A percentile compares a stretch with the other conserved stretches of the same genome.
These are phyloP conservation scores for Montipora efflorescens DNA, from an alignment of 64 coral and sea anemone genomes.

Conservation along the genomic window DNA sequence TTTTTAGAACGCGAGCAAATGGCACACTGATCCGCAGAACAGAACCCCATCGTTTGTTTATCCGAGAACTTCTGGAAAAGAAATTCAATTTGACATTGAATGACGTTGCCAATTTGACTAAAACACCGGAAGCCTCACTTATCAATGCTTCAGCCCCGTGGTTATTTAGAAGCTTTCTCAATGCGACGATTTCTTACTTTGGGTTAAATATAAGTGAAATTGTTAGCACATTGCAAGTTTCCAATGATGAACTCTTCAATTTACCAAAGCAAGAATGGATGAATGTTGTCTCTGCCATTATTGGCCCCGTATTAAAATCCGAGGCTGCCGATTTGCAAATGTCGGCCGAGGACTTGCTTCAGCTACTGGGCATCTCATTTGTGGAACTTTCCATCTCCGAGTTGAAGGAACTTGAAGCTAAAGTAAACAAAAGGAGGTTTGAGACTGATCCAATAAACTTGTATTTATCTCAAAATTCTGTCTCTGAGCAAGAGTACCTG, in stretches of 20 bases:
- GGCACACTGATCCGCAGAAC: slow-evolving; percentile 32
- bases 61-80: not conserved
- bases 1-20: slow-evolving; percentile 33
- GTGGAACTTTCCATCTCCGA: not conserved
- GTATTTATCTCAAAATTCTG: slow-evolving; percentile 23
- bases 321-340: not conserved
- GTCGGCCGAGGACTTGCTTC: not conserved
- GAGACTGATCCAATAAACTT: slow-evolving; percentile 15
- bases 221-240: slow-evolving; percentile 1
- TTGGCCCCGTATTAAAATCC: not conserved
- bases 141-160: slow-evolving; percentile 8
- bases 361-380: not conserved
- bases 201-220: slow-evolving; percentile 49
- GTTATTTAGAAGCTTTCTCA: slow-evolving; percentile 59
- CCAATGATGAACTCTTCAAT: slow-evolving; percentile 13
- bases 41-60: slow-evolving; percentile 1
- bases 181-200: slow-evolving; percentile 65
- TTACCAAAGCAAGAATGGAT: slow-evolving; percentile 62
- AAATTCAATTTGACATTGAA: slow-evolving; percentile 60
- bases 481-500: slow-evolving; percentile 25
- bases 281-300: slow-evolving; percentile 30
- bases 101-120: slow-evolving; percentile 36
- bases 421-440: slow-evolving; percentile 24
- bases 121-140: slow-evolving; percentile 11
- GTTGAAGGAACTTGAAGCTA: not conserved